Percentiles rank a stretch among this genome's conserved stretches.
These are phyloP conservation scores for Dryas iulia DNA, from an alignment of 1,140 invertebrate species.

Conservation along the genomic window DNA sequence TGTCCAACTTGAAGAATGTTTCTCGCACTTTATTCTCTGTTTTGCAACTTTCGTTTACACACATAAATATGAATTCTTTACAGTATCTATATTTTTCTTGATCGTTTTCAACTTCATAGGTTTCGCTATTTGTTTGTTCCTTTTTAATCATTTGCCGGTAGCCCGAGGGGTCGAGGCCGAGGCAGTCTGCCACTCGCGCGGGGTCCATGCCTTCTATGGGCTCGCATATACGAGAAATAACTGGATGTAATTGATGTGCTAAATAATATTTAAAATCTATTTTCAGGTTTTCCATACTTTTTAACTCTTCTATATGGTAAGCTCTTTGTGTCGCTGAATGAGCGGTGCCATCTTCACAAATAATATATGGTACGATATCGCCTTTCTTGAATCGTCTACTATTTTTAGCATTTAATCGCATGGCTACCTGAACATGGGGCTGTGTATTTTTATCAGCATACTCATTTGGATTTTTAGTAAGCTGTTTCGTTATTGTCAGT, in stretches of 20 bases:
- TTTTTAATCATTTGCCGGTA: conserved; percentile 76
- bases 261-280: conserved; percentile 93
- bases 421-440: conserved; percentile 96
- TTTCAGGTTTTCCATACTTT: conserved; percentile 85
- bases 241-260: conserved; percentile 94
- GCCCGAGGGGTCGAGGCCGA: conserved; percentile 86
- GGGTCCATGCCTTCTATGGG: conserved; percentile 97
- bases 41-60: conserved; percentile 82
- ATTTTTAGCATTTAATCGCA: conserved; percentile 90
- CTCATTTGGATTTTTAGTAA: conserved; percentile 96
- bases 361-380: conserved; percentile 97
- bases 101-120: conserved; percentile 82
- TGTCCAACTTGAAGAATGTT: conserved; percentile 71
- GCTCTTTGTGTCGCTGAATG: conserved; percentile 93
- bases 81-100: conserved; percentile 90
- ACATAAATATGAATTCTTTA: conserved; percentile 85
- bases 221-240: conserved; percentile 95
- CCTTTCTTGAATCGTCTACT: conserved; percentile 93
- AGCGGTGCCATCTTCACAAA: conserved; percentile 94
- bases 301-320: conserved; percentile 95
- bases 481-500: conserved; percentile 95
- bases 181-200: conserved; percentile 92
- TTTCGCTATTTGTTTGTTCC: conserved; percentile 79
- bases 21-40: conserved; percentile 81
- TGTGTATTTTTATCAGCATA: conserved; percentile 93